Evolutionary conservation across 2,113 vertebrate genomes (phyloP).

Genomic region (Mesocricetus auratus): DNA sequence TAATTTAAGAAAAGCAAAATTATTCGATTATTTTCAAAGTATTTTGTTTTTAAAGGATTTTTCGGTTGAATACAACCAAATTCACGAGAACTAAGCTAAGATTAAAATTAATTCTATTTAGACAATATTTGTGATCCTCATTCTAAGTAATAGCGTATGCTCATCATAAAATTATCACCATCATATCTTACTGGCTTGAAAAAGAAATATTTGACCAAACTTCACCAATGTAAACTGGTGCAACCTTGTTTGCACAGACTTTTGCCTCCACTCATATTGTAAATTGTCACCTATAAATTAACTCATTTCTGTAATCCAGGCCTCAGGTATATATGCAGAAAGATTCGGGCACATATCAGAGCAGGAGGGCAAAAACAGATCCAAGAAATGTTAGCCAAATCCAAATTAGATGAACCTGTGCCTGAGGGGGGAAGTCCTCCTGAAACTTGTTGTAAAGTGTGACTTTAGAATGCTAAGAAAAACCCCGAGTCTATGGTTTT

Average conservation of each 20-base stretch:
- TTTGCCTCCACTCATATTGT: conserved; percentile 34
- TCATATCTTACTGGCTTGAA: neutral
- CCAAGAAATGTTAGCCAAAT: conserved; percentile 58
- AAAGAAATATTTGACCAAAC: neutral
- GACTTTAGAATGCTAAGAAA: conserved; percentile 48
- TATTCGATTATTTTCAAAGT: neutral
- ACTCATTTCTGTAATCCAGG: conserved; percentile 60
- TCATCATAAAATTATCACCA: neutral
- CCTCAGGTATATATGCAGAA: conserved; percentile 22
- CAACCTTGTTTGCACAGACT: neutral
- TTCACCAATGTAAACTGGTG: neutral
- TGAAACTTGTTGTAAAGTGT: conserved; percentile 50
- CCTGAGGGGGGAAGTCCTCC: neutral
- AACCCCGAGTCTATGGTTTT: neutral
- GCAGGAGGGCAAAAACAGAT: conserved; percentile 46
- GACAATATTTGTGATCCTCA: neutral
- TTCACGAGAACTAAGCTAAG: neutral
- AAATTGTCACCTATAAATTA: conserved; percentile 60
- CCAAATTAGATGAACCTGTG: conserved; percentile 61
- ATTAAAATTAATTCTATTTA: conserved; percentile 12
- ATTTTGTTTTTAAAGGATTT: neutral
- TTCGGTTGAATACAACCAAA: neutral
- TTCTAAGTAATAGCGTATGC: neutral
- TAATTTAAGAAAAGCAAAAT: neutral
- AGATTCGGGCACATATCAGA: conserved; percentile 69